Evolutionary conservation across 2,888 invertebrate genomes (phyloP), one percentile per base, ranked within the genome.

Genomic region (Isoperla grammatica): DNA sequence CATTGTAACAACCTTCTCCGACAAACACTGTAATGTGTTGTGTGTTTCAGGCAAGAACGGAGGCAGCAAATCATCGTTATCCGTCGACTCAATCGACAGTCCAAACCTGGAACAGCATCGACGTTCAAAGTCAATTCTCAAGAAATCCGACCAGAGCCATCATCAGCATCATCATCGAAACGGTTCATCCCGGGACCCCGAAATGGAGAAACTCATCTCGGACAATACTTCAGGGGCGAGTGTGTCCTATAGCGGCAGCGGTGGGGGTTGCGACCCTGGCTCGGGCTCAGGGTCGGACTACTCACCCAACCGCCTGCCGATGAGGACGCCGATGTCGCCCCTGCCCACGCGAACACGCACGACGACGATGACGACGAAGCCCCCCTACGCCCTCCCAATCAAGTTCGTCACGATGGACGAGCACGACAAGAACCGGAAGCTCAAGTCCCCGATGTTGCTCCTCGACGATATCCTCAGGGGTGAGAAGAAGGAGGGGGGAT

Each of bases 111-210:
- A 85, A 67, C 79, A 80, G 62, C 83, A 85, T 67, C 77, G 84
- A 37, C 79, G 84, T 67, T 86, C 87, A 61, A 88, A 86, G 73
- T 88, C 88, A 65, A 88, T 89, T 70, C 75, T 88, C 67, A 88
- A 88, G 76, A 88, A 87, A 74, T 85, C 87, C 53, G 85, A 86
- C 68, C 78, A 83, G 70, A 78, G 78, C 67, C 75, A 75, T 64
- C 72, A 74, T 22, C 53, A 54, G 22, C 29, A 29, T 29, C 29
- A 29, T 29, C 53, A 39, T 61, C 70, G 75, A 48, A 70, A 71
- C 63, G 75, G 77, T 66, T n/a, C n/a, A n/a, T 71, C 75, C 40
- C 74, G 72, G 63, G 88, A 89, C 74, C 86, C 86, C 59, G 88
- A 89, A 74, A 87, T 85, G 68, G 88, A 88, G 75, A 82, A 86